Base-by-base conservation (phyloP, 2,797 vertebrate species). In the Amblyraja radiata region DNA sequence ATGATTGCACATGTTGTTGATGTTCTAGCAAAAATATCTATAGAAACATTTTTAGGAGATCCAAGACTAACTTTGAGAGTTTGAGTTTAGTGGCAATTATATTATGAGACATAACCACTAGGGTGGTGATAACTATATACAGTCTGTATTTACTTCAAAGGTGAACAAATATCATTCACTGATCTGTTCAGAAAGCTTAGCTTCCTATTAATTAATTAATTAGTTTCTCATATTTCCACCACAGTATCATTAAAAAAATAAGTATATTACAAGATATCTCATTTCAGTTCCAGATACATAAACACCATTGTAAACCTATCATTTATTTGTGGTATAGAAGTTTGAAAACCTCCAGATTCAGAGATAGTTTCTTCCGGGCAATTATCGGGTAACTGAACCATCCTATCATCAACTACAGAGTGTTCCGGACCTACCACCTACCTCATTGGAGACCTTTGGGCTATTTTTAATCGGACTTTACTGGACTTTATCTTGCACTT, bases 81-180 rank as follows among this genome's bases (percentile, higher is more conserved):
- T 46, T 11, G 7, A 68, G 61, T 36, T 54, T 68, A 9, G 68
- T 68, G n/a, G 65, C 65, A 65, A 68, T 86, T 88, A 88, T 68
- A 36, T 39, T 79, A 79, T 68, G n/a, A 88, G 14, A 32, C 63
- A 88, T 16, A 36, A 68, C 84, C 84, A 88, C 84, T 88, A 88
- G 84, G 46, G 21, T 88, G 84, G 84, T 65, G 84, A 88, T 88
- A 88, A 65, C 18, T 86, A 65, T 86, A 65, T 86, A 61, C n/a
- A 86, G 28, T n/a, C 58, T 63, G 63, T 86, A 65, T 61, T 36
- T 88, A 88, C 36, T 68, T 88, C n/a, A 36, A 21, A 21, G 23
- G n/a, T 65, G 65, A 68, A 68, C 14, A 88, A 88, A 68, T 23
- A 88, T 88, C 21, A 46, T 65, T 88, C 63, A 68, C 61, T 58